phyloP scores from a whole-genome alignment of 1,140 invertebrate species.

The Drosophila serrata region DNA sequence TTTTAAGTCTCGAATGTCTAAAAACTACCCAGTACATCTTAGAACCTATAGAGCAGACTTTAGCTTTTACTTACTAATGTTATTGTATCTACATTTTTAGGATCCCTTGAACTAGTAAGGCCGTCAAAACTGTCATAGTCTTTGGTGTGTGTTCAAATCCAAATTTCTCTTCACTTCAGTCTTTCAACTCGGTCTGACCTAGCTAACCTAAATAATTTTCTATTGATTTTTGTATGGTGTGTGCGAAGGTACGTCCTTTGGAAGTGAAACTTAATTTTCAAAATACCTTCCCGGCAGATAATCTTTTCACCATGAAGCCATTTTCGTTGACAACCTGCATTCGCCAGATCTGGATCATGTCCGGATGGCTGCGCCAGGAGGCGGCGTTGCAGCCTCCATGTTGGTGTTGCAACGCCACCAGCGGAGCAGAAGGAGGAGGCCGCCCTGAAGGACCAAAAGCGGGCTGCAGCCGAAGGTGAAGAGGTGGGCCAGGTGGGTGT shows the following conservation, averaged over 20 bases:
- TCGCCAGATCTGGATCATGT: slow-evolving; percentile 64
- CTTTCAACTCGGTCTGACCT: slow-evolving; percentile 1
- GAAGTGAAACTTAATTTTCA: background rate
- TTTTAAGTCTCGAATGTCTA: too few relatives aligned
- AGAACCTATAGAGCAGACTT: background rate
- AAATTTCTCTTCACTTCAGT: slow-evolving; percentile 21
- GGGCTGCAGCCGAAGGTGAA: background rate
- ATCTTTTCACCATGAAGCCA: slow-evolving; percentile 54
- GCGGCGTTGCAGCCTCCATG: slow-evolving; percentile 63
- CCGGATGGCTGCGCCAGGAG: slow-evolving; percentile 65
- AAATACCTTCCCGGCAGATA: background rate
- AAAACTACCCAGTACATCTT: too few relatives aligned
- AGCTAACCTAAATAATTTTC: slow-evolving; percentile 21
- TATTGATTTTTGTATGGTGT: slow-evolving; percentile 33
- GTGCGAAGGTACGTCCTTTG: background rate
- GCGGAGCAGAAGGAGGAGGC: slow-evolving; percentile 9
- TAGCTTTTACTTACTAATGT: too few relatives aligned
- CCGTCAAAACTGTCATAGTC: slow-evolving; percentile 1
- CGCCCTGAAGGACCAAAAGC: slow-evolving; percentile 1
- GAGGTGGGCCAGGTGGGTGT: slow-evolving; percentile 48
- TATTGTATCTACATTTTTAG: too few relatives aligned
- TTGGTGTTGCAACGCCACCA: slow-evolving; percentile 49
- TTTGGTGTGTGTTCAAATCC: background rate
- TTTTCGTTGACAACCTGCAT: slow-evolving; percentile 49
- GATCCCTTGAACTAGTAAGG: background rate